These are phyloP conservation scores for Drosophila nr. perissopoda DNA, from an alignment of 2,888 invertebrate species.

Conservation along the genomic window DNA sequence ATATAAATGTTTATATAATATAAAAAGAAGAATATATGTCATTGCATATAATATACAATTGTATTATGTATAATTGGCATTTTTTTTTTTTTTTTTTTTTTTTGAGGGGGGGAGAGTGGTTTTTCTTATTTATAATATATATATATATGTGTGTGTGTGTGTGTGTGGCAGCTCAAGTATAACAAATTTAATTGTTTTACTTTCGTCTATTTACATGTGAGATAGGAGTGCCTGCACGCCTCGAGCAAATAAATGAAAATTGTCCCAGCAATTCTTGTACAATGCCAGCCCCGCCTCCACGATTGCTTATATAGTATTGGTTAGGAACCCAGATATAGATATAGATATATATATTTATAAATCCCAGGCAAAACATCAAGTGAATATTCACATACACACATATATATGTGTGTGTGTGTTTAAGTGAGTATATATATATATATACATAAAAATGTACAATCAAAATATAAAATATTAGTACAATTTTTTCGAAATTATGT, in stretches of 20 bases:
- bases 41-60: slow-evolving; percentile 6
- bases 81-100: neutral
- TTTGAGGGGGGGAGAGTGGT: neutral
- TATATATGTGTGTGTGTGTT: neutral
- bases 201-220: slow-evolving; percentile 36
- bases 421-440: neutral
- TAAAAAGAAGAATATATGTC: slow-evolving; percentile 9
- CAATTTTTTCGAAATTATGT: slow-evolving; percentile 2
- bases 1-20: slow-evolving; percentile 25
- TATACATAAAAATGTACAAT: neutral
- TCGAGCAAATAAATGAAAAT: slow-evolving; percentile 22
- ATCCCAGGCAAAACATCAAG: slow-evolving; percentile 20
- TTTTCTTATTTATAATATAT: neutral
- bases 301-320: slow-evolving; percentile 1
- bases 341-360: neutral
- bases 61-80: slow-evolving; percentile 2
- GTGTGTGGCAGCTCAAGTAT: neutral
- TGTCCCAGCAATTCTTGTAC: slow-evolving; percentile 44
- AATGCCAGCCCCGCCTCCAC: neutral
- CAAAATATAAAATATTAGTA: neutral
- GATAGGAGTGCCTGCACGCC: slow-evolving; percentile 38
- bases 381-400: neutral
- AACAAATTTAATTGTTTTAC: neutral
- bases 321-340: slow-evolving; percentile 27
- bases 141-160: neutral